phyloP scores from a whole-genome alignment of 2,888 invertebrate species.

The Priocnemis perturbator region DNA sequence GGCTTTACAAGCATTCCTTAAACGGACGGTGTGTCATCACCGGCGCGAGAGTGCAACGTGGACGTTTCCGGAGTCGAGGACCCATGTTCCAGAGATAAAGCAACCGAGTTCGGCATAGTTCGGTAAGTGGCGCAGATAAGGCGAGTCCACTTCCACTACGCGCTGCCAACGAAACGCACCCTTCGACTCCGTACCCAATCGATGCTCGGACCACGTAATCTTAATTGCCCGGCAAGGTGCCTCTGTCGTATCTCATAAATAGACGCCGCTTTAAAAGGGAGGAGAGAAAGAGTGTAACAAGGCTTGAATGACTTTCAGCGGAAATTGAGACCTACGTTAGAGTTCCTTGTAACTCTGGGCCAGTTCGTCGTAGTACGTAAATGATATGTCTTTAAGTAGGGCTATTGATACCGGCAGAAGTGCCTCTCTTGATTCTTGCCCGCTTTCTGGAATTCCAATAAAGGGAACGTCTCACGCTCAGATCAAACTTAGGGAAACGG shows the following conservation, averaged over 20 bases:
- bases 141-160: neutral
- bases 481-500: too few relatives aligned
- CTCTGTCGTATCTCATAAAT: too few relatives aligned
- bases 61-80: constrained; percentile 49
- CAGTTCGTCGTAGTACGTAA: too few relatives aligned
- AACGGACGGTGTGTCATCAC: constrained; percentile 37
- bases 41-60: constrained; percentile 32
- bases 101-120: constrained; percentile 55
- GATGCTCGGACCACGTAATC: constrained; percentile 42
- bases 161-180: neutral
- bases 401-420: too few relatives aligned
- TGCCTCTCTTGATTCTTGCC: too few relatives aligned
- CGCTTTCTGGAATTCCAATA: too few relatives aligned
- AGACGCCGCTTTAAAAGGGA: too few relatives aligned
- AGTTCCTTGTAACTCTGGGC: too few relatives aligned
- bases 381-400: too few relatives aligned
- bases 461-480: too few relatives aligned
- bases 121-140: constrained; percentile 59
- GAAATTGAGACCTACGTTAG: constrained; percentile 12
- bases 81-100: constrained; percentile 53
- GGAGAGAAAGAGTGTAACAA: too few relatives aligned
- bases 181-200: constrained; percentile 1
- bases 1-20: constrained; percentile 44
- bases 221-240: constrained; percentile 52
- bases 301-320: neutral